Conservation (phyloP, 2,113 vertebrate species). For the Callospermophilus lateralis region DNA sequence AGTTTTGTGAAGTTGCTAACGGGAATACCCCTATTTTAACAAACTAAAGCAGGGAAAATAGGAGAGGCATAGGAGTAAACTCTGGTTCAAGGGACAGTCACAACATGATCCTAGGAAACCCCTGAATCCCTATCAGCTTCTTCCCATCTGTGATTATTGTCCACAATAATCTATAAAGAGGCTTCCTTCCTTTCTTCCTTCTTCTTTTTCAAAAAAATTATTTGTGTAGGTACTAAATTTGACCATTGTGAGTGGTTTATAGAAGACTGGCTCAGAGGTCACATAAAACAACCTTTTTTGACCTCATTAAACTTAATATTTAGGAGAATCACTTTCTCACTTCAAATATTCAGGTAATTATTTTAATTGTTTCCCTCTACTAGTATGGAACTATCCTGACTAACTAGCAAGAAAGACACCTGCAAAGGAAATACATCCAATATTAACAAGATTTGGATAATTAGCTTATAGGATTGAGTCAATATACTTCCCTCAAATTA, state of each 20-base stretch:
- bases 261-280: slow-evolving; percentile 37
- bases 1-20: not conserved
- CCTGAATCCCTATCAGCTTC: not conserved
- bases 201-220: not conserved
- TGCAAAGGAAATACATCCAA: slow-evolving; percentile 40
- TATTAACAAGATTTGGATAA: slow-evolving; percentile 70
- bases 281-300: slow-evolving; percentile 54
- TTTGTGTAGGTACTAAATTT: not conserved
- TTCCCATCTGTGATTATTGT: not conserved
- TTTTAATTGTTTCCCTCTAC: slow-evolving; percentile 63
- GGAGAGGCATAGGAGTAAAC: not conserved
- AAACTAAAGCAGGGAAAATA: not conserved
- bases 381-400: slow-evolving; percentile 42
- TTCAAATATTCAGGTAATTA: slow-evolving; percentile 72
- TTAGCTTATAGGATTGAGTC: slow-evolving; percentile 64
- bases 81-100: not conserved
- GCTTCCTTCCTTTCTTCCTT: not conserved
- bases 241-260: not conserved
- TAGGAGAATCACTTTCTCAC: slow-evolving; percentile 65
- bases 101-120: not conserved
- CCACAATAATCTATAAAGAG: not conserved
- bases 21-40: not conserved
- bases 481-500: slow-evolving; percentile 58
- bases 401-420: slow-evolving; percentile 65
- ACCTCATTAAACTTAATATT: slow-evolving; percentile 71